phyloP scores from a whole-genome alignment of 2,888 invertebrate genomes.

The Platycnemis pennipes region DNA sequence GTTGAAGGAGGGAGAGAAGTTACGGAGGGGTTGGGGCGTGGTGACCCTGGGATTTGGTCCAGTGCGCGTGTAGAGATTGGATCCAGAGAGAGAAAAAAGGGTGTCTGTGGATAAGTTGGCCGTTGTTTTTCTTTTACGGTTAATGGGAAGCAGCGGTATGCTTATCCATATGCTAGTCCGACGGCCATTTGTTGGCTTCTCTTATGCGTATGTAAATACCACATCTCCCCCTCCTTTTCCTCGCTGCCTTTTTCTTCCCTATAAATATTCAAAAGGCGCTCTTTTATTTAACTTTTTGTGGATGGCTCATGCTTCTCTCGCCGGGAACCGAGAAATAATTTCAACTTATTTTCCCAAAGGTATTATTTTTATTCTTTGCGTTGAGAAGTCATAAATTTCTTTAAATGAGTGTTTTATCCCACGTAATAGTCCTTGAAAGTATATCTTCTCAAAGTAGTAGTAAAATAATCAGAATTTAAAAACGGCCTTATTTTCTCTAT shows the following conservation, averaged over 20 bases:
- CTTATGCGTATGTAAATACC: constrained; percentile 5
- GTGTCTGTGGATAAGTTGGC: background rate
- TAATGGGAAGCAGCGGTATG: constrained; percentile 3
- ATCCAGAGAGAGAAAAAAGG: background rate
- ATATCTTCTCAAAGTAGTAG: too few relatives aligned
- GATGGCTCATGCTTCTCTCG: background rate
- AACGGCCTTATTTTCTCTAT: too few relatives aligned
- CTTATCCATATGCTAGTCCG: constrained; percentile 46
- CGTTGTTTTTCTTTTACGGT: background rate
- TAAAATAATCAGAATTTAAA: too few relatives aligned
- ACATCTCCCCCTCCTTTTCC: background rate
- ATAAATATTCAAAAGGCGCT: background rate
- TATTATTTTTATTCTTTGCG: background rate
- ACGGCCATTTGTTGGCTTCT: background rate
- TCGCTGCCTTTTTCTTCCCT: background rate
- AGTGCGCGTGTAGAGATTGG: constrained; percentile 33
- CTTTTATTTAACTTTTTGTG: constrained; percentile 5
- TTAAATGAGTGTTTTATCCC: background rate
- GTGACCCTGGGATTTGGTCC: background rate
- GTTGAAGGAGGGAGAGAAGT: background rate
- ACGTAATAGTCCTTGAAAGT: background rate
- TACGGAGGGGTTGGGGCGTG: background rate
- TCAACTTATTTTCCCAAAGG: background rate
- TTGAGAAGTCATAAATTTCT: background rate
- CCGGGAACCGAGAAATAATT: background rate